Conservation (phyloP, 2,797 vertebrate species). For the Mus caroli region DNA sequence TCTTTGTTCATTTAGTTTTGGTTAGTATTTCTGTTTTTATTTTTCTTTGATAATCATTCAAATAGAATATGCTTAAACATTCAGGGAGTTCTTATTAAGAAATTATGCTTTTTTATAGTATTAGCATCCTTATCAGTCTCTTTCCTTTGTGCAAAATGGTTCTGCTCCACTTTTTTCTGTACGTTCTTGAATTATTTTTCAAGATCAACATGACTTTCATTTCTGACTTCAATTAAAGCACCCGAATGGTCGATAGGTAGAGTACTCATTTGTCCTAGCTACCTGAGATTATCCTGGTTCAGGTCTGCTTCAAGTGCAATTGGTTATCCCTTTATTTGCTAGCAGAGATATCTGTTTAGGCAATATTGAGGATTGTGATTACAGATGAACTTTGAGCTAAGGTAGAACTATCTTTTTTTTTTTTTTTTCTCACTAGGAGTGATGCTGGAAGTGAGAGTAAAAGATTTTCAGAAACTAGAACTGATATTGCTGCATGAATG, state of each 20-base stretch:
- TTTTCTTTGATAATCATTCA: background rate
- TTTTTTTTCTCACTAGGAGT: background rate
- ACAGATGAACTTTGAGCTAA: background rate
- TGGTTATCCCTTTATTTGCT: background rate
- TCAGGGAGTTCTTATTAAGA: constrained; percentile 39
- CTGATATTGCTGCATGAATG: background rate
- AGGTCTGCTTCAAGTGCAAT: background rate
- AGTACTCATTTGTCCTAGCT: background rate
- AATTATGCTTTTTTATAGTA: constrained; percentile 26
- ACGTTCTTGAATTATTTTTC: constrained; percentile 21
- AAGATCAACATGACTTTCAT: constrained; percentile 50
- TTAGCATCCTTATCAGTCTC: constrained; percentile 21
- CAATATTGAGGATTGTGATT: background rate
- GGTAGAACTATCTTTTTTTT: background rate
- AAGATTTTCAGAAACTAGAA: background rate
- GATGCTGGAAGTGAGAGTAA: background rate
- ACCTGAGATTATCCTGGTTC: background rate
- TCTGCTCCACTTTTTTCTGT: constrained; percentile 20
- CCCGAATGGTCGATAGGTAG: background rate
- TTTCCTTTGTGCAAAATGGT: background rate
- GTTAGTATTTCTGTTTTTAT: background rate
- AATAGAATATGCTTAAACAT: constrained; percentile 26
- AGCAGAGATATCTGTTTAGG: background rate
- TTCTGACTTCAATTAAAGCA: constrained; percentile 33
- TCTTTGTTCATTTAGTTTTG: background rate